Conservation (phyloP, 2,113 vertebrate genomes). For the Rhadina sibilatrix region DNA sequence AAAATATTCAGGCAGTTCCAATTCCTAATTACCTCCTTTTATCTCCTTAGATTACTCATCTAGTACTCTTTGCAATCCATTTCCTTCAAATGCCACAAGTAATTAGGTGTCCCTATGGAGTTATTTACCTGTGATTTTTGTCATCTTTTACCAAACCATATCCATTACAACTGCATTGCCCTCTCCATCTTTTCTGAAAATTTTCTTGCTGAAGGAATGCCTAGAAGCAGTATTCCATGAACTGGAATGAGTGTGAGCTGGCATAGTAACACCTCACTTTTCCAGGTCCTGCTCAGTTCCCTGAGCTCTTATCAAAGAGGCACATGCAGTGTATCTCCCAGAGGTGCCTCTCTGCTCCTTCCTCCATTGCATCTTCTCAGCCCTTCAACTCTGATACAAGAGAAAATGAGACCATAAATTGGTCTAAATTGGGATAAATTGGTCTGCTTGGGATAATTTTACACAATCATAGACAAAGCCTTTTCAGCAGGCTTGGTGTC, state of each 20-base stretch:
- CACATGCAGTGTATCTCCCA: fast-evolving
- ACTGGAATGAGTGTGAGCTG: background rate
- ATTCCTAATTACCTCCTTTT: background rate
- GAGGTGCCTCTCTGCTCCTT: background rate
- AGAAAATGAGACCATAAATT: background rate
- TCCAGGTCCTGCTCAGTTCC: background rate
- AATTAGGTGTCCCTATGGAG: background rate
- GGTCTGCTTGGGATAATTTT: conserved; percentile 1
- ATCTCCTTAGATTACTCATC: background rate
- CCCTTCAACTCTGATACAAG: background rate
- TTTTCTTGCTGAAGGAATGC: background rate
- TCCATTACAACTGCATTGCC: background rate
- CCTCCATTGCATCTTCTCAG: background rate
- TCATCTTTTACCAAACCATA: background rate
- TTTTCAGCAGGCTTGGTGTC: background rate
- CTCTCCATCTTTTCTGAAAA: background rate
- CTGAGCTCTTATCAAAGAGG: background rate
- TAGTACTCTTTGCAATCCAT: background rate
- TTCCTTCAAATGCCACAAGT: background rate
- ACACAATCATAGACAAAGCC: background rate
- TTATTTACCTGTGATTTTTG: background rate
- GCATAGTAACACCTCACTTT: background rate
- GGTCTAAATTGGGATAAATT: background rate
- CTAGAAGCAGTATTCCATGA: background rate
- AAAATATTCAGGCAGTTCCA: background rate